Evolutionary conservation across 2,797 vertebrate species (phyloP).

Genomic region (Melopsittacus undulatus): DNA sequence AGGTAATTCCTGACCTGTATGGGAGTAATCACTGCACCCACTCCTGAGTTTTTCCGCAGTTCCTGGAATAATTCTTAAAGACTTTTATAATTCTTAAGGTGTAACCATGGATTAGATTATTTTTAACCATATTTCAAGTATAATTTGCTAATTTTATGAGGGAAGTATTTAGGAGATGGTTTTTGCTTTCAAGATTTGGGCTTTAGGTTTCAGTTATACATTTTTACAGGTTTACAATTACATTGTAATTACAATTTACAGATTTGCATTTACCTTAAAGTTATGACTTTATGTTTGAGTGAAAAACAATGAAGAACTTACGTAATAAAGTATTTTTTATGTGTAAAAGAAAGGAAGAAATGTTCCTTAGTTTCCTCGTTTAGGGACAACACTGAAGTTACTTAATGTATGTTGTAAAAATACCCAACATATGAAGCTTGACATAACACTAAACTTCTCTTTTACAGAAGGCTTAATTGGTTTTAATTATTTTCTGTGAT

Average conservation of each 20-base stretch:
- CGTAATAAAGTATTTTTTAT: fast-evolving
- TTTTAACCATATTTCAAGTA: neutral
- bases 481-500: neutral
- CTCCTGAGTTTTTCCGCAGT: neutral
- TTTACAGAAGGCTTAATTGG: neutral
- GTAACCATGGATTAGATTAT: neutral
- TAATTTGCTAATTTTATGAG: neutral
- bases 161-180: neutral
- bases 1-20: neutral
- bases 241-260: neutral
- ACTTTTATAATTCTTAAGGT: neutral
- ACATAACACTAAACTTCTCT: neutral
- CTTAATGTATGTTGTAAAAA: neutral
- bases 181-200: neutral
- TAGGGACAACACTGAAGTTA: neutral
- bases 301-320: neutral
- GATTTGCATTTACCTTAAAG: neutral
- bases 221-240: neutral
- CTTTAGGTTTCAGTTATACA: neutral
- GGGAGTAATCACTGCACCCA: neutral
- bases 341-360: neutral
- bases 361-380: neutral
- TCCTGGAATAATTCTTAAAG: neutral
- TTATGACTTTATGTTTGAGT: neutral
- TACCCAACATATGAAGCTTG: neutral